Percentiles rank a stretch among this genome's conserved stretches.
Evolutionary conservation across 30 jellyfish, hydroid and myxozoan genomes (phyloP).

Genomic region (Catostylus mosaicus): DNA sequence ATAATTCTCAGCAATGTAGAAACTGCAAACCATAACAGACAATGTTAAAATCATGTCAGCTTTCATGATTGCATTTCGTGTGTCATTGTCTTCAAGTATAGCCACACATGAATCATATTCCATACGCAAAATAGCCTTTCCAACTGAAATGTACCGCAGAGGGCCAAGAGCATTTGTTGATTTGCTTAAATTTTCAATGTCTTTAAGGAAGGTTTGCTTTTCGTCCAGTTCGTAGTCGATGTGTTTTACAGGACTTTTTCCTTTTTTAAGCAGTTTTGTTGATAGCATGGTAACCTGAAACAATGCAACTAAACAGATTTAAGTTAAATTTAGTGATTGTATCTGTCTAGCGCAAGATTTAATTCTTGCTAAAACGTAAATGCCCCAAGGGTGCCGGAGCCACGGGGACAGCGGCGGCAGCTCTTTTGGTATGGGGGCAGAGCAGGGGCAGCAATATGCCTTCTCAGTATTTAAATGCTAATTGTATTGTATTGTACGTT

Average conservation of each 20-base stretch:
- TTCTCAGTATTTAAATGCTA: no score
- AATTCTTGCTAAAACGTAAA: no score
- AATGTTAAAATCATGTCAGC: slow-evolving; percentile 32
- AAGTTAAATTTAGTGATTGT: no score
- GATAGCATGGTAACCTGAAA: no score
- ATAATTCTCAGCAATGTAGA: slow-evolving; percentile 11
- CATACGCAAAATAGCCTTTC: not conserved
- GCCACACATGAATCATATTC: not conserved
- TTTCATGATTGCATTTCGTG: slow-evolving; percentile 1
- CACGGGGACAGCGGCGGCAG: no score
- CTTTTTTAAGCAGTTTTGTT: slow-evolving; percentile 30
- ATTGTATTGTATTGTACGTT: no score
- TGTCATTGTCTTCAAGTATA: not conserved
- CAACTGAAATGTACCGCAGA: not conserved
- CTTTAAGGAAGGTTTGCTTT: no score
- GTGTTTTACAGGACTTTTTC: slow-evolving; percentile 25
- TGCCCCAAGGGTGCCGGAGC: no score
- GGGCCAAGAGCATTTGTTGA: not conserved
- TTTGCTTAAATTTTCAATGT: not conserved
- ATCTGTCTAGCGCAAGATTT: no score
- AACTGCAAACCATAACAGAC: slow-evolving; percentile 3
- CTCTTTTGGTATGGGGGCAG: no score
- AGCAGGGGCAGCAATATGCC: no score
- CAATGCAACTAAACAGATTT: no score
- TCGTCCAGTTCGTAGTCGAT: slow-evolving; percentile 4